Conservation (phyloP, 2,797 vertebrate genomes). For the Hybognathus amarus region DNA sequence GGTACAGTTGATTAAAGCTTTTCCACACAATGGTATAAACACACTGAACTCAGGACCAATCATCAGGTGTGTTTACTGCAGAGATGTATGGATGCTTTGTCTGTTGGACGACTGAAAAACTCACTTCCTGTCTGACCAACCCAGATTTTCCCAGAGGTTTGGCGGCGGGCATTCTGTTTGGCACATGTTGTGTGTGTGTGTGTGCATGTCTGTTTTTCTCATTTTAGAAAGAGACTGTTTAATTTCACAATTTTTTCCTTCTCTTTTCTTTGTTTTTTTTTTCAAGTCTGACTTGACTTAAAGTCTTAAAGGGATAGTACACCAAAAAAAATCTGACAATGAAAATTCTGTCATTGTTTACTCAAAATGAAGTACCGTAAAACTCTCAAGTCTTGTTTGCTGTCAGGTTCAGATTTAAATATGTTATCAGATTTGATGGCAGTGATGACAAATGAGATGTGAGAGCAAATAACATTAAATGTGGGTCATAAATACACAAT, state of each 20-base stretch:
- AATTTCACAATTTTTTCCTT: constrained; percentile 28
- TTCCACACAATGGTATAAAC: constrained; percentile 5
- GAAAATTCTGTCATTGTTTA: neutral
- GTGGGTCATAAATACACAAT: neutral
- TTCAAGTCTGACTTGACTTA: constrained; percentile 22
- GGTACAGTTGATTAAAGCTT: neutral
- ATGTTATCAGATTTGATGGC: neutral
- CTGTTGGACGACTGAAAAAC: constrained; percentile 33
- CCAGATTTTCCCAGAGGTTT: constrained; percentile 50
- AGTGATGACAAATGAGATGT: neutral
- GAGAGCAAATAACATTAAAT: neutral
- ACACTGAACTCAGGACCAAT: neutral
- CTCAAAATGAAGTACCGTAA: neutral
- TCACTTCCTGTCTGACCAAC: constrained; percentile 44
- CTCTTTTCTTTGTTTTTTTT: constrained; percentile 18
- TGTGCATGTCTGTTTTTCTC: constrained; percentile 46
- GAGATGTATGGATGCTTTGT: constrained; percentile 25
- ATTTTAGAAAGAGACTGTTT: constrained; percentile 46
- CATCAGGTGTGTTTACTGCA: constrained; percentile 22
- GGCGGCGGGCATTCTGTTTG: constrained; percentile 49
- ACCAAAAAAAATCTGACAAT: neutral
- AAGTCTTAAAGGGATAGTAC: constrained; percentile 10
- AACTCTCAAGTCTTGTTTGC: neutral
- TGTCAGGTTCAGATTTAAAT: neutral
- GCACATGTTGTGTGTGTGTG: constrained; percentile 29